These are phyloP conservation scores for Phengaris arion DNA, from an alignment of 2,888 invertebrate genomes.

Conservation along the genomic window DNA sequence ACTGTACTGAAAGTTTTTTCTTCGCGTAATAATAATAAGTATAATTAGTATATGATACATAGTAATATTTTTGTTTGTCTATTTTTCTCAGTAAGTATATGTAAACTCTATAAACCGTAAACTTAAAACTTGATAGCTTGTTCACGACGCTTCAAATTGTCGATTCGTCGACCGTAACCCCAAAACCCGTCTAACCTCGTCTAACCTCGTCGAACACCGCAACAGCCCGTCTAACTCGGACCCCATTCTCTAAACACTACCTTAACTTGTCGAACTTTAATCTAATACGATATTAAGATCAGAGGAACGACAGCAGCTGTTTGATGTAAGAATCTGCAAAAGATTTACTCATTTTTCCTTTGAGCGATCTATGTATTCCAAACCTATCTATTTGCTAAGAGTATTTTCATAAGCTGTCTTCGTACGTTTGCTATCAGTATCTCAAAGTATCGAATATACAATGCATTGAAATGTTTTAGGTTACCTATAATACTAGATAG, in stretches of 20 bases:
- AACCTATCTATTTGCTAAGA: not conserved
- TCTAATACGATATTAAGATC: slow-evolving; percentile 9
- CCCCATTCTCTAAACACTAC: slow-evolving; percentile 18
- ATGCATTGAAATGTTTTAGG: too few relatives aligned
- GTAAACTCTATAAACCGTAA: not conserved
- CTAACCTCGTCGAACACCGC: not conserved
- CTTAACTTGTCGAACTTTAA: slow-evolving; percentile 5
- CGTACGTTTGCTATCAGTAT: not conserved
- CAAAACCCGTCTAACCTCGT: not conserved
- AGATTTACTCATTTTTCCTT: slow-evolving; percentile 9
- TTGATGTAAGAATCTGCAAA: not conserved
- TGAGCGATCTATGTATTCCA: not conserved
- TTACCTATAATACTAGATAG: too few relatives aligned
- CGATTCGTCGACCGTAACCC: not conserved
- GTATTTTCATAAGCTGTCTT: not conserved
- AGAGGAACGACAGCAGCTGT: not conserved
- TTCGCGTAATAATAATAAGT: too few relatives aligned
- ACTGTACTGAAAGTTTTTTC: too few relatives aligned
- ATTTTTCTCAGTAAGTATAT: too few relatives aligned
- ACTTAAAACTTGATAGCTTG: not conserved
- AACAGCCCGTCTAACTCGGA: not conserved
- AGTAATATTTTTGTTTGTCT: too few relatives aligned
- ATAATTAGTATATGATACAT: too few relatives aligned
- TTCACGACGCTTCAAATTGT: slow-evolving; percentile 8
- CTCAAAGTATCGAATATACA: not conserved